Evolutionary conservation across 1,140 invertebrate species (phyloP).

Genomic region (Samia ricini): DNA sequence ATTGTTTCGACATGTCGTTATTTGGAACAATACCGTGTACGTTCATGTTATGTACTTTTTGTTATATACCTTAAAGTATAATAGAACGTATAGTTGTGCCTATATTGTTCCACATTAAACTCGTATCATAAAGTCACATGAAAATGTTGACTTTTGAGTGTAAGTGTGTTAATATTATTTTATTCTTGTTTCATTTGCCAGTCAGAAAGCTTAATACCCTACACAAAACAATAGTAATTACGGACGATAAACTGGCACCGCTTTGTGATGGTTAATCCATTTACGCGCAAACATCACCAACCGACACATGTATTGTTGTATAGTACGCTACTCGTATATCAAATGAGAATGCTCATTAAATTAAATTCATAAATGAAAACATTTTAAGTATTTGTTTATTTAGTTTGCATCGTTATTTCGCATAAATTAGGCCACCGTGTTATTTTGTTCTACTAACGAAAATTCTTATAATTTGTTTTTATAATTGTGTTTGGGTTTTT

Average conservation of each 20-base stretch:
- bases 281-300: constrained; percentile 3
- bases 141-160: constrained; percentile 29
- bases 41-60: constrained; percentile 30
- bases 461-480: too few relatives aligned
- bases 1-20: constrained; percentile 60
- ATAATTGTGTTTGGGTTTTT: too few relatives aligned
- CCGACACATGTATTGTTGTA: not conserved
- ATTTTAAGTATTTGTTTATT: not conserved
- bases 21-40: constrained; percentile 43
- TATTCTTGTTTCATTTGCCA: constrained; percentile 27
- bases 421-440: too few relatives aligned
- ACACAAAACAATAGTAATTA: constrained; percentile 26
- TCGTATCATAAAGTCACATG: constrained; percentile 20
- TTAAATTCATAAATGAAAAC: not conserved
- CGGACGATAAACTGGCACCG: constrained; percentile 18
- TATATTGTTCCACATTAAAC: constrained; percentile 27
- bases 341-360: not conserved
- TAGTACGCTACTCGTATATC: not conserved
- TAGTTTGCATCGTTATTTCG: too few relatives aligned
- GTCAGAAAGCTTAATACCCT: constrained; percentile 19
- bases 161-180: constrained; percentile 31
- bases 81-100: constrained; percentile 15
- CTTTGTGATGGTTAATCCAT: constrained; percentile 19
- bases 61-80: constrained; percentile 13
- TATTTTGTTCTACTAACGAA: too few relatives aligned